phyloP scores from a whole-genome alignment of 92 coral and sea anemone genomes.

The Porites divaricata region DNA sequence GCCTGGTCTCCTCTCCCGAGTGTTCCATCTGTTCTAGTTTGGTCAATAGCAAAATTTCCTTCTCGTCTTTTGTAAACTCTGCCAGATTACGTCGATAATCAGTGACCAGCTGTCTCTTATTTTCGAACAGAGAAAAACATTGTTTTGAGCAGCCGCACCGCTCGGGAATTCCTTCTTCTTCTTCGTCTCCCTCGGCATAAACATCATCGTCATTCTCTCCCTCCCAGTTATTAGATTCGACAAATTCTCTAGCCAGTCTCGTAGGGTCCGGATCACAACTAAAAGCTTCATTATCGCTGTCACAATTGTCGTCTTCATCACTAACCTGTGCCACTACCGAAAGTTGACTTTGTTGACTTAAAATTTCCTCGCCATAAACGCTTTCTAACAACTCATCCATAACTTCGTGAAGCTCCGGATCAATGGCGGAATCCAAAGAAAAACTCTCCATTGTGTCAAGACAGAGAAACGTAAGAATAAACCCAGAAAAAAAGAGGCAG shows the following conservation, averaged over 20 bases:
- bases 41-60: neutral
- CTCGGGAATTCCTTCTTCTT: neutral
- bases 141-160: neutral
- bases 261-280: no score
- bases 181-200: slow-evolving; percentile 1
- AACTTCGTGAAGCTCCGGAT: neutral
- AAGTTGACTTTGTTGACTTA: slow-evolving; percentile 6
- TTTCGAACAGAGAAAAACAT: neutral
- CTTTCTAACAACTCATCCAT: no score
- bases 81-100: no score
- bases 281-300: slow-evolving; percentile 3
- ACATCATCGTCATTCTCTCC: slow-evolving; percentile 8
- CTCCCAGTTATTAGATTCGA: neutral
- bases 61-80: no score
- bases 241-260: neutral
- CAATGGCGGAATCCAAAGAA: slow-evolving; percentile 6
- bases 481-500: no score
- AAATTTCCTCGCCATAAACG: neutral
- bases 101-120: neutral
- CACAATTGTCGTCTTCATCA: neutral
- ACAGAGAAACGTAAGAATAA: neutral
- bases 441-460: neutral
- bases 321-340: neutral
- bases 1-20: slow-evolving; percentile 7
- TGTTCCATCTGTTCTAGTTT: slow-evolving; percentile 7